Base-by-base conservation (phyloP, 2,797 vertebrate species). In the Malurus splendens region DNA sequence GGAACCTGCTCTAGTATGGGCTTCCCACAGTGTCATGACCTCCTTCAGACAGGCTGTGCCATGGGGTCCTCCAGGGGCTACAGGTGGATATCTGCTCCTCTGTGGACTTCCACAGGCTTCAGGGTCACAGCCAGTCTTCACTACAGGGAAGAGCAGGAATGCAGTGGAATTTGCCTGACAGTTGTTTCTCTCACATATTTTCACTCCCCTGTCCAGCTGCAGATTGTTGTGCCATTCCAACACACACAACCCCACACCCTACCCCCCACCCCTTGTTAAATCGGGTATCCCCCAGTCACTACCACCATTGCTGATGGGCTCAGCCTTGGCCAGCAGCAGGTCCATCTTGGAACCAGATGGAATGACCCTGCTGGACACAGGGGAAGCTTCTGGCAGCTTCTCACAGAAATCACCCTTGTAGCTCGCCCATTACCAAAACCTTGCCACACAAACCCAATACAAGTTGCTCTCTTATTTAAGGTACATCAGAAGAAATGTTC, bases 231-330 rank as follows among this genome's bases (percentile, higher is more conserved):
- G 33, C 41, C 1, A 0, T 60, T 73, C 15, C 33, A 47, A 14
- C 15, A 66, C 10, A 23, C 47, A 60, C 9, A 60, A 23, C 3
- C 8, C 25, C 22, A 12, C 12, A 6, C 10, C 22, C 25, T 32
- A 54, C 18, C 18, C 30, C 23, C 18, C 0, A 0, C 16, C 11
- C 4, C 10, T 42, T 62, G 18, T 54, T 59, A 54, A 74, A 39
- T 48, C 9, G 7, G 22, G 22, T 70, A 11, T 39, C 12, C 10
- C 19, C 27, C 16, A 33, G 28, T 14, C 18, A 5, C 15, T 28
- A 7, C n/a, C 36, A 22, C 22, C 3, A 2, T 6, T 15, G 7
- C 24, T 82, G 15, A 16, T 15, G 15, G 24, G 11, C n/a, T 59
- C 30, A 25, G 45, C 9, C 51, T 74, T 50, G 45, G n/a, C 13